phyloP scores from a whole-genome alignment of 2,888 invertebrate genomes.

The Andrena flavipes region DNA sequence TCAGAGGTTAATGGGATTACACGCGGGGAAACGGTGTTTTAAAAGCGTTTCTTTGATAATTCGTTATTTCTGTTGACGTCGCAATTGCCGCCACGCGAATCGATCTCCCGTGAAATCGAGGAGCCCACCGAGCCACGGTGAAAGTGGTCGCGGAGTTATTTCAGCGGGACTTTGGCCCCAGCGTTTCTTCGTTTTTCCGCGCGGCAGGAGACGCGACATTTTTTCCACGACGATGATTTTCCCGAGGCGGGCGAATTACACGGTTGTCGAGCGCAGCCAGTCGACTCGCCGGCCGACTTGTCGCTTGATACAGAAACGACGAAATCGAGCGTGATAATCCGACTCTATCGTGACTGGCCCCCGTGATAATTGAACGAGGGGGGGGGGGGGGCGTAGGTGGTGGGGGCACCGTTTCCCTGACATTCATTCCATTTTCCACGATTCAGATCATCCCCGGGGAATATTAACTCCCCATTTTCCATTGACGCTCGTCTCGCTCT shows the following conservation, averaged over 20 bases:
- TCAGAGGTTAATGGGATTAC: neutral
- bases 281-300: constrained; percentile 61
- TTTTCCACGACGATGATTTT: constrained; percentile 78
- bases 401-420: constrained; percentile 22
- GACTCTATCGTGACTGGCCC: constrained; percentile 33
- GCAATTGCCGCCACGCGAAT: constrained; percentile 7
- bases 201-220: constrained; percentile 66
- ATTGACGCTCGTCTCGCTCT: neutral
- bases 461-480: constrained; percentile 18
- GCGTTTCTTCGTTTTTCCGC: constrained; percentile 43
- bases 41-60: neutral
- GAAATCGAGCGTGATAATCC: constrained; percentile 74
- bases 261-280: constrained; percentile 81
- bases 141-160: constrained; percentile 28
- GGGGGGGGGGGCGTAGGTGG: too few species aligned
- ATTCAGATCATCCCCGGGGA: neutral
- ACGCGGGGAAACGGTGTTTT: neutral
- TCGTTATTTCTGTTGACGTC: neutral
- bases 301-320: constrained; percentile 72
- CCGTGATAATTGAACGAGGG: constrained; percentile 55
- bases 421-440: constrained; percentile 24
- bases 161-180: constrained; percentile 21
- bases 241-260: constrained; percentile 81
- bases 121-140: constrained; percentile 23
- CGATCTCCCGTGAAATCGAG: constrained; percentile 51